These are phyloP conservation scores for Lapara coniferarum DNA, from an alignment of 2,888 invertebrate genomes.

Conservation along the genomic window DNA sequence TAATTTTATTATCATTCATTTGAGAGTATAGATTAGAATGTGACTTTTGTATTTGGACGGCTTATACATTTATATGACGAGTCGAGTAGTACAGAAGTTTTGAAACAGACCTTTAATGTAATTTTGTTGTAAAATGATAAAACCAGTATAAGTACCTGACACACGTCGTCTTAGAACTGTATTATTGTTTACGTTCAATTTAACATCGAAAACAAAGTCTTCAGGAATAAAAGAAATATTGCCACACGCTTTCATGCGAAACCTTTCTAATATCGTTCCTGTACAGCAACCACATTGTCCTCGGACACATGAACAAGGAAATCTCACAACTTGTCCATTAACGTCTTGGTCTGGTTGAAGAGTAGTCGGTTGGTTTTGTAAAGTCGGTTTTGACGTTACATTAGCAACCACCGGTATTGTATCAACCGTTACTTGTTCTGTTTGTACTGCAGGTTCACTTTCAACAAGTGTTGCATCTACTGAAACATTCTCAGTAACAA, in stretches of 20 bases:
- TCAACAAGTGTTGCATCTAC: constrained; percentile 39
- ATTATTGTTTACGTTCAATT: constrained; percentile 88
- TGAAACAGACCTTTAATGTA: too few species aligned
- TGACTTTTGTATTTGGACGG: too few species aligned
- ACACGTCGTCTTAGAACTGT: constrained; percentile 88
- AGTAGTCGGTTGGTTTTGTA: constrained; percentile 47
- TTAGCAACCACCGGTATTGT: constrained; percentile 41
- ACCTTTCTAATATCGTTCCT: constrained; percentile 84
- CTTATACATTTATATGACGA: too few species aligned
- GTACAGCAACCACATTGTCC: constrained; percentile 89
- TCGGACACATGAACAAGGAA: constrained; percentile 85
- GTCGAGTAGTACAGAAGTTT: too few species aligned
- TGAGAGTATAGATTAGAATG: too few species aligned
- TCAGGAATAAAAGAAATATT: constrained; percentile 91
- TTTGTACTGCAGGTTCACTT: constrained; percentile 39
- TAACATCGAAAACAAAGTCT: constrained; percentile 91
- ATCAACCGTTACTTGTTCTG: constrained; percentile 32
- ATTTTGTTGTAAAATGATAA: too few species aligned
- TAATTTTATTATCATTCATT: too few species aligned
- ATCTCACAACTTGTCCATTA: constrained; percentile 76
- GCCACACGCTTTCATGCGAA: constrained; percentile 89
- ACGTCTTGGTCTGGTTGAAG: constrained; percentile 52
- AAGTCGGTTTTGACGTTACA: constrained; percentile 48
- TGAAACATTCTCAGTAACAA: constrained; percentile 43
- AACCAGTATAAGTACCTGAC: constrained; percentile 80